phyloP scores from a whole-genome alignment of 2,888 invertebrate species.

The Tenthredo distinguenda region DNA sequence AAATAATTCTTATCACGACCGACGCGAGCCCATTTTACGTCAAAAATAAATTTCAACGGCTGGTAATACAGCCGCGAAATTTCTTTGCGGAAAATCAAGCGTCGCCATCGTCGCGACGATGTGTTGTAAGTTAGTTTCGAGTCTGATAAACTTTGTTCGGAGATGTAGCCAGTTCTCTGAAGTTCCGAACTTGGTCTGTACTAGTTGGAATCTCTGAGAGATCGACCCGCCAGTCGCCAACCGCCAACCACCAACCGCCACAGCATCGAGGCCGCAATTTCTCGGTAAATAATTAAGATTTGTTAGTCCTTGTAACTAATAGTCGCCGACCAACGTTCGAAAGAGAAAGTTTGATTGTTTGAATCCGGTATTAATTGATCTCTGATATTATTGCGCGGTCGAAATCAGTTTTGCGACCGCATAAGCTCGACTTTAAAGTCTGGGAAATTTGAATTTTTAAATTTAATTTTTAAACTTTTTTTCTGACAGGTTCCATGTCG shows the following conservation, averaged over 20 bases:
- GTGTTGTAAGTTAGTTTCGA: not conserved
- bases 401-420: not conserved
- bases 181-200: conserved; percentile 6
- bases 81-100: not conserved
- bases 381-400: not conserved
- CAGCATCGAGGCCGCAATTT: conserved; percentile 8
- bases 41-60: too few species aligned
- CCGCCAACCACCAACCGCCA: conserved; percentile 15
- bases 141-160: conserved; percentile 20
- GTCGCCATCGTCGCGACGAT: not conserved
- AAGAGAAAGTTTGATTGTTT: conserved; percentile 8
- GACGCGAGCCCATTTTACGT: too few species aligned
- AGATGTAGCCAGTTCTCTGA: not conserved
- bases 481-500: not conserved
- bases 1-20: not conserved
- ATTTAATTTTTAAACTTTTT: not conserved
- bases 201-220: conserved; percentile 23
- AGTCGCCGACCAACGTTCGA: not conserved
- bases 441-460: not conserved
- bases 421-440: too few species aligned
- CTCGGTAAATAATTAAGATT: conserved; percentile 31
- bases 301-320: conserved; percentile 26
- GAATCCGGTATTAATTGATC: not conserved
- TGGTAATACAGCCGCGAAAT: not conserved
- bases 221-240: conserved; percentile 9